These are phyloP conservation scores for Epizoanthus rinbou DNA, from an alignment of 92 coral and sea anemone genomes.

Conservation along the genomic window DNA sequence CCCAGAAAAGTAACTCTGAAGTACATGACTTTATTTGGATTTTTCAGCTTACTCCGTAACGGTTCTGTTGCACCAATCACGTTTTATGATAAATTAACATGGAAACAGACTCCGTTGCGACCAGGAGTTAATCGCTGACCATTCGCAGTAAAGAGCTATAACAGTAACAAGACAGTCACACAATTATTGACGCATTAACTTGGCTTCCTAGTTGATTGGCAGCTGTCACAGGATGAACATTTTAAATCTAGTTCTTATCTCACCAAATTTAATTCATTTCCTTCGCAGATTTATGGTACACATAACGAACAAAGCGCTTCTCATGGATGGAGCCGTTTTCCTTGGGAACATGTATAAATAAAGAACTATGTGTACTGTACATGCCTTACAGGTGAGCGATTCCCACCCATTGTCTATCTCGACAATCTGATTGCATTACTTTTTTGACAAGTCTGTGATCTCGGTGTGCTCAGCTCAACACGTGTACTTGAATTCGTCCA, in stretches of 20 bases:
- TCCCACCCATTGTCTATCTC: conserved; percentile 33
- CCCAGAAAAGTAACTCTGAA: conserved; percentile 5
- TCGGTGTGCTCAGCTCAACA: background rate
- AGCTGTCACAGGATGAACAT: conserved; percentile 4
- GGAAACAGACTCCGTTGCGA: background rate
- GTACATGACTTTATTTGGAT: background rate
- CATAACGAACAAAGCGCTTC: conserved; percentile 5
- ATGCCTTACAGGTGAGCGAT: conserved; percentile 27
- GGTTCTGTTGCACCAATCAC: background rate
- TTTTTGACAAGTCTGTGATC: conserved; percentile 25
- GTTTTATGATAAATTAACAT: background rate
- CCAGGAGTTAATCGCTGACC: conserved; percentile 34
- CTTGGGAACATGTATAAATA: conserved; percentile 27
- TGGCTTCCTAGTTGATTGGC: background rate
- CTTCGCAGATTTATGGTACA: conserved; percentile 10
- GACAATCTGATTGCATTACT: conserved; percentile 5
- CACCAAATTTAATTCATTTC: conserved; percentile 24
- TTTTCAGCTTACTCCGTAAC: background rate
- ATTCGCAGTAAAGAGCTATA: conserved; percentile 12
- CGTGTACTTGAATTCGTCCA: conserved; percentile 8
- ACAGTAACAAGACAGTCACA: conserved; percentile 8
- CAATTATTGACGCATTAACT: conserved; percentile 17
- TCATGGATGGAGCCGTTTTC: conserved; percentile 17
- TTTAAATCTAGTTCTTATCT: background rate
- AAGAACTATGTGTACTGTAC: conserved; percentile 17